These are phyloP conservation scores for Phortica okadai DNA, from an alignment of 2,888 invertebrate genomes.

Conservation along the genomic window DNA sequence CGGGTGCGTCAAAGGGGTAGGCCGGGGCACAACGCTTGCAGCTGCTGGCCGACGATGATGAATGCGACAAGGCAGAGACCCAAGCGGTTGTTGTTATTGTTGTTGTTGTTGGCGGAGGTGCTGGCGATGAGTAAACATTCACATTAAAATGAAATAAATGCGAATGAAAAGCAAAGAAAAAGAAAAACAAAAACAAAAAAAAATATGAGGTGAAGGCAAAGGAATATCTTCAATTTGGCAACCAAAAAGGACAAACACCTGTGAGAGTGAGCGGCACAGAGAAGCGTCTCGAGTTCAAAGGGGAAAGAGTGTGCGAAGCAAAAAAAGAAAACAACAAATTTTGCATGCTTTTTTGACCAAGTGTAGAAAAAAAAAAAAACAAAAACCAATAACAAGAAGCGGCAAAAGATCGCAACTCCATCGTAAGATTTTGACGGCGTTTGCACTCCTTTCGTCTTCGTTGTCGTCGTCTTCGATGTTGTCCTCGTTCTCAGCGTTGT, in stretches of 20 bases:
- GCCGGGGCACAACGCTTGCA: background rate
- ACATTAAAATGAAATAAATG: constrained; percentile 31
- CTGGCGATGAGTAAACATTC: constrained; percentile 31
- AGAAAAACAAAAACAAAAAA: background rate
- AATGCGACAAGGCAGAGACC: background rate
- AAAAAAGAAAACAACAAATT: constrained; percentile 4
- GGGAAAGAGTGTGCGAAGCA: background rate
- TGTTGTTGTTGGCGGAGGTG: background rate
- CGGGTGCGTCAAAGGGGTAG: background rate
- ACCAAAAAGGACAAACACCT: constrained; percentile 30
- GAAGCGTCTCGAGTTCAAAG: background rate
- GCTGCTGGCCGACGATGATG: constrained; percentile 9
- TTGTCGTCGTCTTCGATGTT: background rate
- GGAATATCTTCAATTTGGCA: constrained; percentile 19
- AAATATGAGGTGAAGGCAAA: background rate
- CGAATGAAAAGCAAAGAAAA: background rate
- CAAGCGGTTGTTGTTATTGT: background rate
- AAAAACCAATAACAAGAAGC: too few relatives aligned
- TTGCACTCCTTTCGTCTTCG: background rate
- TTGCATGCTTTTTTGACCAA: constrained; percentile 22
- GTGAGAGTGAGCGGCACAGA: constrained; percentile 7
- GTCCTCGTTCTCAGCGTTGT: background rate
- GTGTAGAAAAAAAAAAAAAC: background rate
- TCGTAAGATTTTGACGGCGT: background rate
- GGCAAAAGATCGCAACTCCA: background rate